Evolutionary conservation across 2,888 invertebrate genomes (phyloP).

Genomic region (Sycophila texana): DNA sequence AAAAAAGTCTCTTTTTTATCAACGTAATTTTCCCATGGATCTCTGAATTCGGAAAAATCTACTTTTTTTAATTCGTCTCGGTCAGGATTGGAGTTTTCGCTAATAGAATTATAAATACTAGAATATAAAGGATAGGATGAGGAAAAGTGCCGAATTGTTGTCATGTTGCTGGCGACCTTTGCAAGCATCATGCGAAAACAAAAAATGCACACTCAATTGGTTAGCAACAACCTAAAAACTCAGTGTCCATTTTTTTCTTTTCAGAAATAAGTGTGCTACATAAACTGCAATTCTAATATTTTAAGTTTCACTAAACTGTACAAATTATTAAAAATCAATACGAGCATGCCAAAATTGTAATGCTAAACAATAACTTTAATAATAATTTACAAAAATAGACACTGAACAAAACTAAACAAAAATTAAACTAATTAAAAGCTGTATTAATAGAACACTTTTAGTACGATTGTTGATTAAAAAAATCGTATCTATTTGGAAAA

Average conservation of each 20-base stretch:
- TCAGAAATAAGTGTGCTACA: neutral
- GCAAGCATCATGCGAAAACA: conserved; percentile 75
- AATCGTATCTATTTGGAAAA: neutral
- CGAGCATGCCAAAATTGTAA: conserved; percentile 18
- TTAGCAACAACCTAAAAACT: conserved; percentile 68
- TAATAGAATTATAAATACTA: neutral
- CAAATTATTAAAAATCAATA: neutral
- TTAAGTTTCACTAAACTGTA: neutral
- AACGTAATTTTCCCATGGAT: conserved; percentile 87
- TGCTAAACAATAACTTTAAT: conserved; percentile 45
- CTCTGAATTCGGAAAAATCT: conserved; percentile 77
- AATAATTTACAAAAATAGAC: conserved; percentile 65
- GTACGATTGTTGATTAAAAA: neutral
- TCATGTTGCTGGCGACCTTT: conserved; percentile 74
- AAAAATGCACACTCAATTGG: conserved; percentile 72
- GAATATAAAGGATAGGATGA: conserved; percentile 55
- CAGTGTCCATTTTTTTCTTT: conserved; percentile 67
- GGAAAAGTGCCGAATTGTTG: conserved; percentile 71
- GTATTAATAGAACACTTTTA: conserved; percentile 46
- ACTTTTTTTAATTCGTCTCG: conserved; percentile 54
- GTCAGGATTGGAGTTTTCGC: conserved; percentile 56
- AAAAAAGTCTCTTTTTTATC: neutral
- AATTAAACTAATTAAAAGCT: conserved; percentile 59
- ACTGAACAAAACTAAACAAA: conserved; percentile 61
- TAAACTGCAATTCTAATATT: neutral